A percentile compares a stretch with the other conserved stretches of the same genome.
These are phyloP conservation scores for Mellilla xanthometata DNA, from an alignment of 2,888 invertebrate genomes.

Conservation along the genomic window DNA sequence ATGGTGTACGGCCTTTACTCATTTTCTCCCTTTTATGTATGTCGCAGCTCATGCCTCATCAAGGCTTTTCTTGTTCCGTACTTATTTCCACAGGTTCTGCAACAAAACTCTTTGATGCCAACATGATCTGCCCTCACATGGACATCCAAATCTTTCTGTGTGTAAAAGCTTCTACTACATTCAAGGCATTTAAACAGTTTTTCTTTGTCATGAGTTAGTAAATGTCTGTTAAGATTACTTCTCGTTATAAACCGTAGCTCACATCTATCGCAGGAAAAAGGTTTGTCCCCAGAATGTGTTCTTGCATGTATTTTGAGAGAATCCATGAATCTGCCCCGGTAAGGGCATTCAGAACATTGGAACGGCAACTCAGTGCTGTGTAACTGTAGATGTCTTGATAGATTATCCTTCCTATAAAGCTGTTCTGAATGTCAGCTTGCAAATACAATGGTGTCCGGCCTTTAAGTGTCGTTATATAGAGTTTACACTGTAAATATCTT, in stretches of 20 bases:
- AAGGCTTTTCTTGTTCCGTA: constrained; percentile 71
- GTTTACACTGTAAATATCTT: too few relatives aligned
- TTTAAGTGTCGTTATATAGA: too few relatives aligned
- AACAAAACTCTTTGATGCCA: constrained; percentile 66
- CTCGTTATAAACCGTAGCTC: constrained; percentile 63
- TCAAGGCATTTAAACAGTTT: constrained; percentile 66
- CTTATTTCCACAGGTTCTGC: constrained; percentile 63
- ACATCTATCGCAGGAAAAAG: constrained; percentile 65
- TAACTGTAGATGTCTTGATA: too few relatives aligned
- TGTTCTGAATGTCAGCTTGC: too few relatives aligned
- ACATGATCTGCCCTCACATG: constrained; percentile 70
- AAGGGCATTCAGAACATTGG: constrained; percentile 66
- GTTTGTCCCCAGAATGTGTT: constrained; percentile 68
- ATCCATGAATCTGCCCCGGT: constrained; percentile 63
- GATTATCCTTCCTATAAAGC: too few relatives aligned
- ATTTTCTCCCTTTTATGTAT: too few relatives aligned
- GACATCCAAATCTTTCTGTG: constrained; percentile 54
- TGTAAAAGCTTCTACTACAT: constrained; percentile 63
- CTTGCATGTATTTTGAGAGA: constrained; percentile 73
- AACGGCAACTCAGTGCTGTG: constrained; percentile 55
- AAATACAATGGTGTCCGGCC: too few relatives aligned
- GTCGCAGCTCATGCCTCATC: constrained; percentile 74
- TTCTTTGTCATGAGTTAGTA: constrained; percentile 53
- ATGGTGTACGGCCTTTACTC: too few relatives aligned
- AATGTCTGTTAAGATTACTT: constrained; percentile 70